Conservation (phyloP, 2,888 invertebrate genomes). For the Dicycla oo region DNA sequence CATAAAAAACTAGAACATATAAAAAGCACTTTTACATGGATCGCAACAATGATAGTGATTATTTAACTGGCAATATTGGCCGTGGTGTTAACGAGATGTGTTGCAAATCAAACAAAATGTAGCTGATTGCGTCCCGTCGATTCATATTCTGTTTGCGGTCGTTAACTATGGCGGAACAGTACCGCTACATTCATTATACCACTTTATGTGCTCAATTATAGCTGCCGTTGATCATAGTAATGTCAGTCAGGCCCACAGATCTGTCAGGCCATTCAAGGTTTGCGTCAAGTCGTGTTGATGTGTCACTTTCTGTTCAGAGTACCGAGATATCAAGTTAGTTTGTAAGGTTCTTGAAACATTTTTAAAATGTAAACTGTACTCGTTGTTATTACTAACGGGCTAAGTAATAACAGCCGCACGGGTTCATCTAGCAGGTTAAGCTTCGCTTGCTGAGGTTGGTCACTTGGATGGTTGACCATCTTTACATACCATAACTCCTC, state of each 20-base stretch:
- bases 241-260: slow-evolving; percentile 27
- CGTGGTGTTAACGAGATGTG: slow-evolving; percentile 71
- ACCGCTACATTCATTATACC: slow-evolving; percentile 52
- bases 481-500: too few species aligned
- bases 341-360: not conserved
- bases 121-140: slow-evolving; percentile 75
- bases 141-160: slow-evolving; percentile 79
- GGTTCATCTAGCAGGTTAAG: too few species aligned
- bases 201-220: slow-evolving; percentile 54
- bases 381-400: not conserved
- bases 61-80: slow-evolving; percentile 56
- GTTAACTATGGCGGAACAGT: slow-evolving; percentile 72
- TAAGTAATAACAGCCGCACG: too few species aligned
- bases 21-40: slow-evolving; percentile 40
- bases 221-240: slow-evolving; percentile 36
- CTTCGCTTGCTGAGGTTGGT: too few species aligned
- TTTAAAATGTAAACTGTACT: not conserved
- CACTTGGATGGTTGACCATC: too few species aligned
- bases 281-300: not conserved
- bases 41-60: slow-evolving; percentile 56
- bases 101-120: slow-evolving; percentile 79
- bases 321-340: not conserved
- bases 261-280: slow-evolving; percentile 21
- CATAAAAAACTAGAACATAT: slow-evolving; percentile 12
- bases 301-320: not conserved